Evolutionary conservation across 2,888 invertebrate genomes (phyloP), one percentile per base, ranked within the genome.

Genomic region (Odontocolon sp.): DNA sequence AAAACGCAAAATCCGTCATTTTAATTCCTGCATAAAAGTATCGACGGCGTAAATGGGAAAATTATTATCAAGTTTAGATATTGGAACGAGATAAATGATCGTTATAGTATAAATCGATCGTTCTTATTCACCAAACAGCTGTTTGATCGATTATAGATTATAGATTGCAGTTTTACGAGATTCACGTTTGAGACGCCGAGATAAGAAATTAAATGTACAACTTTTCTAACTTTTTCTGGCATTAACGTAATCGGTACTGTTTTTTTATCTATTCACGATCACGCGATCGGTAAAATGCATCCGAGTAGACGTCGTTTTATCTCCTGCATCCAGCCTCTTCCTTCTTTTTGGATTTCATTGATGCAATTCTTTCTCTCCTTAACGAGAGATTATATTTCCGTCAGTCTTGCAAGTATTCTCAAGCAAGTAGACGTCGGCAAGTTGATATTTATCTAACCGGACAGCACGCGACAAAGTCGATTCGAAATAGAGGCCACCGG

Each of bases 281-380:
- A n/a, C 21, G 23, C 52, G 45, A 64, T 63, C 18, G 31, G 18
- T 9, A 18, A 23, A 18, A 11, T 31, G 18, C 6, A 38, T 31
- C n/a, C 38, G 50, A 64, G 33, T 26, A 47, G 23, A 4, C 26
- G 21, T 21, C 11, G 33, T 57, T 57, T 14, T 23, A 16, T 31
- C 14, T 18, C 21, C 9, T 9, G 23, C 31, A 18, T 21, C 11
- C 40, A 38, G 23, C 21, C 47, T 47, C 33, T 52, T 52, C 38
- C 26, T 33, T 8, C 14, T 38, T 31, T 57, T 52, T 56, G 28
- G 21, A 38, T 33, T 45, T 21, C 40, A 45, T 31, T 50, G 42
- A 31, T 50, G 26, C 50, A 18, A 36, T 18, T 75, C 64, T 66
- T 42, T 70, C 63, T 45, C 59, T 40, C 52, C 52, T 52, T 74